Evolutionary conservation across 2,888 invertebrate species (phyloP), one percentile per base, ranked within the genome.

Genomic region (Cephus nigrinus): DNA sequence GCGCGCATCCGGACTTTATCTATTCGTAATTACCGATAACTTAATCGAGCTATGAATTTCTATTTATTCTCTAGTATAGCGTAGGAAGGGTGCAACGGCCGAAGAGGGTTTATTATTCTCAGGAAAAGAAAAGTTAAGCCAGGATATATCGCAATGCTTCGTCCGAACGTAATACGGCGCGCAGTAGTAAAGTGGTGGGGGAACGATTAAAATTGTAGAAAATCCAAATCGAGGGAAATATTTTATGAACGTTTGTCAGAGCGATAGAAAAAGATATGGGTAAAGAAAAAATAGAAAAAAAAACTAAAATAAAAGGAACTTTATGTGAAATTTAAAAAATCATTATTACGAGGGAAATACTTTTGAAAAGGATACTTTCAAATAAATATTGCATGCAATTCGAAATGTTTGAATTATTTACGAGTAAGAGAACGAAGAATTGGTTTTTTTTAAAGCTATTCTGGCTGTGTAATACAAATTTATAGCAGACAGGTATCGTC

Each of bases 21-120:
- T 55, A 55, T 55, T 55, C 55, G 55, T 55, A 55, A 55, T 55
- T 55, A 55, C 23, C 55, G 55, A 55, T 55, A 55, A 55, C 55
- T 55, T 55, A 55, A 71, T 71, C 71, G 32, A 71, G 32, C 31
- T 71, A 33, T 35, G 33, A 74, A 35, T 74, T 74, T 74, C 32
- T 74, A 74, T 74, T 74, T 74, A 74, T 74, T 74, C 74, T 23
- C 74, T 74, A 74, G 74, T 30, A 12, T 74, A 74, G 74, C 33
- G 30, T 55, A 76, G 73, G 81, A 82, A 84, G 84, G 85, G 83
- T 85, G 85, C 85, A 82, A 71, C 36, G 80, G 80, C 80, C 78
- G 68, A 71, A 15, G 72, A 23, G 32, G 71, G 73, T 55, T 55
- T 55, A 55, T 23, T 55, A 55, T 55, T 55, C 55, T 23, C 55